Evolutionary conservation across 2,797 vertebrate species (phyloP).

Genomic region (Columba guinea): DNA sequence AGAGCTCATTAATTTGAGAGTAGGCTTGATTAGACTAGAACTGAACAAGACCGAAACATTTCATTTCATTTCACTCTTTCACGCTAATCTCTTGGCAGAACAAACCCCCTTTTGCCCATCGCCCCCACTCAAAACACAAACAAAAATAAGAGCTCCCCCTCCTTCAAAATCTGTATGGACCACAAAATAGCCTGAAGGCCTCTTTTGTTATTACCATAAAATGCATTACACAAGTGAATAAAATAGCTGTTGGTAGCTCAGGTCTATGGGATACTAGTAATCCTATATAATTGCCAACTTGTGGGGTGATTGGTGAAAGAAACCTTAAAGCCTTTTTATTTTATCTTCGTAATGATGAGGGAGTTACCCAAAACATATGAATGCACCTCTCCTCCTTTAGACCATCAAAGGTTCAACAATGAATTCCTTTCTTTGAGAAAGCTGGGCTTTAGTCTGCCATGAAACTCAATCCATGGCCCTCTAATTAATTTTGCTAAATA

Average conservation of each 20-base stretch:
- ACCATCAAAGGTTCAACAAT: slow-evolving; percentile 73
- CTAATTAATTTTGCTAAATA: slow-evolving; percentile 77
- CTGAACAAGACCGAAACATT: slow-evolving; percentile 66
- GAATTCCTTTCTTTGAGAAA: slow-evolving; percentile 73
- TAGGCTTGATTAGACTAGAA: slow-evolving; percentile 72
- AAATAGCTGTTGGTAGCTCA: slow-evolving; percentile 58
- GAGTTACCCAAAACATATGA: slow-evolving; percentile 71
- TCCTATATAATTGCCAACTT: slow-evolving; percentile 73
- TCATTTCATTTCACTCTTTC: slow-evolving; percentile 63
- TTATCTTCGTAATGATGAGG: slow-evolving; percentile 66
- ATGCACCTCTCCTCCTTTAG: slow-evolving; percentile 57
- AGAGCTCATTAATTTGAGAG: slow-evolving; percentile 73
- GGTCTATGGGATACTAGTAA: slow-evolving; percentile 65
- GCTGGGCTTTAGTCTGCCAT: slow-evolving; percentile 69
- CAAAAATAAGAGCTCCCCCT: slow-evolving; percentile 45
- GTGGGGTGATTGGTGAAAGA: slow-evolving; percentile 56
- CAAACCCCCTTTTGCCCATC: not conserved
- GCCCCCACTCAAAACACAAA: slow-evolving; percentile 48
- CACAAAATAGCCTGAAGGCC: slow-evolving; percentile 49
- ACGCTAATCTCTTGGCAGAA: slow-evolving; percentile 57
- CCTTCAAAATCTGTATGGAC: slow-evolving; percentile 56
- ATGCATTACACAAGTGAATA: slow-evolving; percentile 46
- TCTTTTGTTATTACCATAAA: slow-evolving; percentile 62
- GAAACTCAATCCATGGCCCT: slow-evolving; percentile 74
- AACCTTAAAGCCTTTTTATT: slow-evolving; percentile 69